phyloP scores from a whole-genome alignment of 1,140 invertebrate species.

The Melipona quadrifasciata region DNA sequence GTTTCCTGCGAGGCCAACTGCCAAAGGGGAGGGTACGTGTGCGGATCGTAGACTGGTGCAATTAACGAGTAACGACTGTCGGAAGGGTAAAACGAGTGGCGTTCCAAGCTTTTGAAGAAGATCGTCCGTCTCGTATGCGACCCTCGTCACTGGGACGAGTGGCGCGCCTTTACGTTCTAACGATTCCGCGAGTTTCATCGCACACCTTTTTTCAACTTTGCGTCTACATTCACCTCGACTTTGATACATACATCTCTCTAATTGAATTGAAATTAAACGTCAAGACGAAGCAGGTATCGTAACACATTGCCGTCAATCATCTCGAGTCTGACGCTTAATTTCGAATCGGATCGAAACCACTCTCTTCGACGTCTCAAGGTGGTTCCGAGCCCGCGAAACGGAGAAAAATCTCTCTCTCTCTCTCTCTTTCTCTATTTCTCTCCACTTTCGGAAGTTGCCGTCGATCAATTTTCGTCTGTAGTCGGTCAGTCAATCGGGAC shows the following conservation, averaged over 20 bases:
- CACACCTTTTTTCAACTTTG: too few species aligned
- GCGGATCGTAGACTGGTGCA: background rate
- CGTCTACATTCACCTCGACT: too few species aligned
- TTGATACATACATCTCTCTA: too few species aligned
- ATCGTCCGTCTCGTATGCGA: background rate
- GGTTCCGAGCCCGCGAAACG: too few species aligned
- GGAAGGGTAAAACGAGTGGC: background rate
- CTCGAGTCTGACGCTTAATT: background rate
- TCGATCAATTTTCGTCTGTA: conserved; percentile 25
- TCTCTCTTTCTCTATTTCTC: background rate
- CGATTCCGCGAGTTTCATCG: too few species aligned
- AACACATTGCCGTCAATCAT: too few species aligned
- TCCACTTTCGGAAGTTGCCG: background rate
- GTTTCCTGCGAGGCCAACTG: background rate
- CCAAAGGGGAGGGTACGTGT: background rate
- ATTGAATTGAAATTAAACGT: too few species aligned
- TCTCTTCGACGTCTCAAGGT: background rate
- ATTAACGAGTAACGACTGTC: conserved; percentile 1
- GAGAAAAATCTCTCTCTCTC: conserved; percentile 7
- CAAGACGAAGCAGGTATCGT: too few species aligned
- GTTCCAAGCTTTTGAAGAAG: too few species aligned
- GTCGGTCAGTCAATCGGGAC: too few species aligned
- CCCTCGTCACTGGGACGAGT: background rate
- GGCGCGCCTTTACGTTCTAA: too few species aligned
- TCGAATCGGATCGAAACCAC: background rate